Conservation (phyloP, 2,797 vertebrate species). For the Anabacerthia variegaticeps region DNA sequence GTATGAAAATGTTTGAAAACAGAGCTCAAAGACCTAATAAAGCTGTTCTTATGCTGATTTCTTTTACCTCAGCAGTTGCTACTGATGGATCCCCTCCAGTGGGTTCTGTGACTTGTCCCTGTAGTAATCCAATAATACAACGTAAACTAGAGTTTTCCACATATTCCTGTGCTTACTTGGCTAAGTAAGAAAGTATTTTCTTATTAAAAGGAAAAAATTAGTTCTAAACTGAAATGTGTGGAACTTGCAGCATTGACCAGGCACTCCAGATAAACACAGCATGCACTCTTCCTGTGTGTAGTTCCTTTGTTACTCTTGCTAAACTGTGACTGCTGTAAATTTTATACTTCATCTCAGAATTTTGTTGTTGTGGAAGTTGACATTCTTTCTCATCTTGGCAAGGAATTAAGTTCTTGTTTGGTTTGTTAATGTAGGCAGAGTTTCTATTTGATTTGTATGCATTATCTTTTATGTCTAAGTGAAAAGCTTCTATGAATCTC, state of each 20-base stretch:
- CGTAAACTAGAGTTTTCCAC: not conserved
- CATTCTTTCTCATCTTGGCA: not conserved
- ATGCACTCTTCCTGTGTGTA: not conserved
- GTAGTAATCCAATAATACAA: not conserved
- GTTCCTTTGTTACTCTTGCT: not conserved
- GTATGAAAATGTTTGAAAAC: not conserved
- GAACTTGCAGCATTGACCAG: not conserved
- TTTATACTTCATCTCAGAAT: not conserved
- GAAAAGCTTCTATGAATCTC: not conserved
- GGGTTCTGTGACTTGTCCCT: not conserved
- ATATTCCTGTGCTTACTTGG: not conserved
- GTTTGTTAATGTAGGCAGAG: not conserved
- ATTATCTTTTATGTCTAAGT: not conserved
- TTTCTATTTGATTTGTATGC: not conserved
- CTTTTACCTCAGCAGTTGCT: not conserved
- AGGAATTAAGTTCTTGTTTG: not conserved
- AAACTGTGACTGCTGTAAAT: not conserved
- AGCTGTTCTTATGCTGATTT: not conserved
- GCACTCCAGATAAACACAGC: not conserved
- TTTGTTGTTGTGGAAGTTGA: not conserved
- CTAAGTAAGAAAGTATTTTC: not conserved
- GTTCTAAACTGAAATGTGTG: not conserved
- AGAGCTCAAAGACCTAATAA: not conserved
- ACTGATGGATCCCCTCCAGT: not conserved
- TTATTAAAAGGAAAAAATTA: not conserved